These are phyloP conservation scores for Eilema caniola DNA, from an alignment of 2,888 invertebrate species.

Conservation along the genomic window DNA sequence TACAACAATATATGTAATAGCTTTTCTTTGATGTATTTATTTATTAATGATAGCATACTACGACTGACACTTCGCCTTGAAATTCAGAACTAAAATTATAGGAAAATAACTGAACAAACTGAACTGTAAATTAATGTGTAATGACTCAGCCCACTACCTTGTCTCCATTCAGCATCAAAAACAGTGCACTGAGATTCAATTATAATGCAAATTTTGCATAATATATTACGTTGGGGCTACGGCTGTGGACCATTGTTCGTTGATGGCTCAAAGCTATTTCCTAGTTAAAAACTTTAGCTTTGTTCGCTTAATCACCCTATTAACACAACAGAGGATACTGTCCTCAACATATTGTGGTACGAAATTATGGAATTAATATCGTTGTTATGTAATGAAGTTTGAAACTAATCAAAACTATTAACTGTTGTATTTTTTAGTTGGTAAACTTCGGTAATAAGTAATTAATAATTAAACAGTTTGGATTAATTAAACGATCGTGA, in stretches of 20 bases:
- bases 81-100: background rate
- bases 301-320: constrained; percentile 51
- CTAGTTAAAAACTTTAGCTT: constrained; percentile 51
- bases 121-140: constrained; percentile 19
- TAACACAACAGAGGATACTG: constrained; percentile 50
- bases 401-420: background rate
- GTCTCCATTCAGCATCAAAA: constrained; percentile 28
- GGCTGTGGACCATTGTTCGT: constrained; percentile 35
- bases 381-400: background rate
- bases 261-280: constrained; percentile 40
- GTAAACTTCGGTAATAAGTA: no score
- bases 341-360: constrained; percentile 44
- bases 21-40: no score
- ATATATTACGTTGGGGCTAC: constrained; percentile 26
- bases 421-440: no score
- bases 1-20: no score
- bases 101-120: background rate
- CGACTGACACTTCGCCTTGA: background rate
- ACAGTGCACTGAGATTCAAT: constrained; percentile 37
- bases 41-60: no score
- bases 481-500: no score
- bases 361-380: constrained; percentile 27
- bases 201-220: constrained; percentile 35
- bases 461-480: no score
- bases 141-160: constrained; percentile 11